Evolutionary conservation across 2,113 vertebrate genomes (phyloP).

Genomic region (Octodon degus): DNA sequence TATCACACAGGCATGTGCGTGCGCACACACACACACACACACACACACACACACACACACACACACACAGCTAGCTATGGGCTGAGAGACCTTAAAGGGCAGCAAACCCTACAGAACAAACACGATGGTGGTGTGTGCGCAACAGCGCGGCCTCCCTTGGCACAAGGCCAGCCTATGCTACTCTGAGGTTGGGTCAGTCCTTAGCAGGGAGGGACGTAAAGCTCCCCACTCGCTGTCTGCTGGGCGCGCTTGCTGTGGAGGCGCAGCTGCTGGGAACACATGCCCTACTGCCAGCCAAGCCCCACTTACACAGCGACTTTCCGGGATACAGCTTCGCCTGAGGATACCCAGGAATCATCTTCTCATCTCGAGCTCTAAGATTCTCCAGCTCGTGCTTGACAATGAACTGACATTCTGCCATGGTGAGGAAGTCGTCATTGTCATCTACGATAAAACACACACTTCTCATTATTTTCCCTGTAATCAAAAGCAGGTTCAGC

Average conservation of each 20-base stretch:
- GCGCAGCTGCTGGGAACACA: background rate
- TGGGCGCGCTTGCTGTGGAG: background rate
- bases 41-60: too few species aligned
- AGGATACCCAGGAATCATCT: constrained; percentile 93
- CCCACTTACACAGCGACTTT: constrained; percentile 94
- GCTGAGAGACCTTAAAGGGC: background rate
- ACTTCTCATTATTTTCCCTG: constrained; percentile 20
- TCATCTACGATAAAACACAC: constrained; percentile 88
- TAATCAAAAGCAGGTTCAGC: constrained; percentile 23
- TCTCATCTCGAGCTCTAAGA: constrained; percentile 94
- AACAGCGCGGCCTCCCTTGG: background rate
- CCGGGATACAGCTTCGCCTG: constrained; percentile 96
- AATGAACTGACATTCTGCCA: constrained; percentile 96
- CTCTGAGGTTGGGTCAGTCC: background rate
- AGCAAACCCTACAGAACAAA: background rate
- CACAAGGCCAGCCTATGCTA: background rate
- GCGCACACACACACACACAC: background rate
- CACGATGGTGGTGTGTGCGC: background rate
- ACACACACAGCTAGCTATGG: background rate
- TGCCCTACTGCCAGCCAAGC: background rate
- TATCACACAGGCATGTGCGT: background rate
- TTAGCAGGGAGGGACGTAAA: background rate
- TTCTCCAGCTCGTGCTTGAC: constrained; percentile 98
- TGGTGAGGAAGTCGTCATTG: constrained; percentile 93
- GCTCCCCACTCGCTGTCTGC: background rate